Evolutionary conservation across 2,797 vertebrate genomes (phyloP).

Genomic region (Bradypus variegatus): DNA sequence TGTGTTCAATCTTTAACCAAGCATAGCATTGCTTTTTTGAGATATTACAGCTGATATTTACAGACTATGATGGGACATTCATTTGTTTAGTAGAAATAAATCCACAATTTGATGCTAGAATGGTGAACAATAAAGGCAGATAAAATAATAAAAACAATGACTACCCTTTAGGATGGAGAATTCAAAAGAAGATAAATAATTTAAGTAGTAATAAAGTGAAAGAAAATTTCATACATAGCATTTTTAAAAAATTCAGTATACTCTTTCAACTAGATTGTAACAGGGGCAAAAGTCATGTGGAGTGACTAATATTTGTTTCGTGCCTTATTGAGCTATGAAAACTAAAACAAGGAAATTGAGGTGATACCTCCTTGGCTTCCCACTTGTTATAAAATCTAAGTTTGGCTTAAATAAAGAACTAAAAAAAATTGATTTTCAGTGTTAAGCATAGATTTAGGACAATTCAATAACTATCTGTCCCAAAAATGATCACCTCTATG

Average conservation of each 20-base stretch:
- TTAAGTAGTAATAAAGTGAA: neutral
- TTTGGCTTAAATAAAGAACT: neutral
- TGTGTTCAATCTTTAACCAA: neutral
- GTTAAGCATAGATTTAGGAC: neutral
- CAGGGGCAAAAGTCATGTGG: neutral
- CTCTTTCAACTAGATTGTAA: neutral
- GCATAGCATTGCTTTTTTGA: neutral
- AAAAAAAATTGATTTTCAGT: neutral
- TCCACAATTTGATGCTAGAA: conserved; percentile 6
- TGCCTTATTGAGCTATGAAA: neutral
- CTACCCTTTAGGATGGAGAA: neutral
- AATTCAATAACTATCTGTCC: neutral
- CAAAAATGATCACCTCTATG: neutral
- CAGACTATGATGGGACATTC: neutral
- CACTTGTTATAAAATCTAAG: neutral
- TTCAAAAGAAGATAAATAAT: neutral
- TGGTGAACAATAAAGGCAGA: neutral
- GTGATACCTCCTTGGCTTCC: neutral
- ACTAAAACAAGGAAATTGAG: neutral
- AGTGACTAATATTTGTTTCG: neutral
- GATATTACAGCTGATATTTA: neutral
- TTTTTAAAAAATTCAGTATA: neutral
- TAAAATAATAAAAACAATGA: neutral
- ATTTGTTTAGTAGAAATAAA: neutral
- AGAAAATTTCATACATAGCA: neutral